Base-by-base conservation (phyloP, 2,888 invertebrate genomes). In the Ophion costatus region DNA sequence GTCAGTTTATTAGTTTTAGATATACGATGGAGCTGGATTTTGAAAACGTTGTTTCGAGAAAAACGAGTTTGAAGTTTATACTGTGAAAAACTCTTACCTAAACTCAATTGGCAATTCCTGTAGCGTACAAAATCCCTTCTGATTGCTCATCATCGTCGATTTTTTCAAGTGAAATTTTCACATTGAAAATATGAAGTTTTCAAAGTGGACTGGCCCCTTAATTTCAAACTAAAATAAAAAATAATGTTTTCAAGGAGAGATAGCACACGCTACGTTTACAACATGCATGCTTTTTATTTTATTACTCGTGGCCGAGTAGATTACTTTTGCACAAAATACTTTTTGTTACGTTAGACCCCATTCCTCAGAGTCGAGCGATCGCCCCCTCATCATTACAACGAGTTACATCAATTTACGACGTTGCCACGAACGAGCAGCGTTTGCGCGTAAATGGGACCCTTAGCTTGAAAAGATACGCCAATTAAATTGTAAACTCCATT, bases 271-370 rank as follows among this genome's bases (percentile, higher is more conserved):
- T 86, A 87, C 79, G 66, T 87, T 83, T 88, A 86, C 87, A 51
- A 86, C 87, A 51, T 88, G 90, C 89, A 90, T 89, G 89, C 77
- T 83, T 86, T 87, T 79, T 83, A 85, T 75, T 84, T 80, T 64
- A 51, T 71, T 88, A 73, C 22, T 71, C 84, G 76, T 79, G 71
- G 83, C 73, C 77, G 75, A 63, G 73, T 80, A 66, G 42, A 71
- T 20, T 22, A 76, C 33, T 57, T 63, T 67, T 7, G 75, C 71
- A 77, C 66, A 80, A 51, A 67, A 20, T 17, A 73, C 20, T 38
- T 11, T 59, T 33, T 61, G 7, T 20, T 61, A 22, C 45, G 42
- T 81, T 38, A 6, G 56, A 29, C 24, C 29, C 51, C 10, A 51
- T 29, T 69, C 69, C 69, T 33, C 33, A 33, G n/a, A 33, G 71